Evolutionary conservation across 2,888 invertebrate genomes (phyloP).

Genomic region (Drosophila recens): DNA sequence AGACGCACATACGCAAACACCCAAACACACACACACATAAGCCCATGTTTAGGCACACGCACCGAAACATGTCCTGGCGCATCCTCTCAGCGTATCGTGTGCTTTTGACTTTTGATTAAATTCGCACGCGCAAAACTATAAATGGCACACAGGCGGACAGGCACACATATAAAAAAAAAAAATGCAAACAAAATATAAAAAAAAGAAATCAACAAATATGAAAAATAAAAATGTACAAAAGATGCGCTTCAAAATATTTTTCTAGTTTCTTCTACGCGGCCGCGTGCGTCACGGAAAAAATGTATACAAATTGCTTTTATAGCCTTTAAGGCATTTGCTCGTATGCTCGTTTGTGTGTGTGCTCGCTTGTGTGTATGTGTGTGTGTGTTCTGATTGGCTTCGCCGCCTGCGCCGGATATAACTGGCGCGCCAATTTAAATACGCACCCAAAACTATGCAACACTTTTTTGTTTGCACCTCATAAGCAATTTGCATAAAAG

Average conservation of each 20-base stretch:
- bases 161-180: slow-evolving; percentile 25
- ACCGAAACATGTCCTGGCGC: slow-evolving; percentile 44
- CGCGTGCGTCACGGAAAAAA: slow-evolving; percentile 12
- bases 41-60: slow-evolving; percentile 31
- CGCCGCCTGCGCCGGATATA: slow-evolving; percentile 31
- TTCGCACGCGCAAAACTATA: slow-evolving; percentile 68
- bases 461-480: slow-evolving; percentile 49
- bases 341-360: background rate
- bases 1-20: slow-evolving; percentile 13
- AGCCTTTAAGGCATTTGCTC: slow-evolving; percentile 69
- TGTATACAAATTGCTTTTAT: slow-evolving; percentile 73
- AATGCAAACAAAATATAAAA: slow-evolving; percentile 13
- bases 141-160: slow-evolving; percentile 42
- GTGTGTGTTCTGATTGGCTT: slow-evolving; percentile 36
- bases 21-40: slow-evolving; percentile 10
- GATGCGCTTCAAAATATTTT: slow-evolving; percentile 36
- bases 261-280: slow-evolving; percentile 27
- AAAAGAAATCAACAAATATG: slow-evolving; percentile 11
- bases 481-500: slow-evolving; percentile 67
- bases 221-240: slow-evolving; percentile 16
- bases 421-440: slow-evolving; percentile 61
- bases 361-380: slow-evolving; percentile 1
- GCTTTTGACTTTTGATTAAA: slow-evolving; percentile 79
- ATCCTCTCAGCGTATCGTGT: slow-evolving; percentile 29
- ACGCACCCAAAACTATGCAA: slow-evolving; percentile 70